Evolutionary conservation across 2,113 vertebrate species (phyloP), one percentile per base, ranked within the genome.

Genomic region (Podiceps cristatus): DNA sequence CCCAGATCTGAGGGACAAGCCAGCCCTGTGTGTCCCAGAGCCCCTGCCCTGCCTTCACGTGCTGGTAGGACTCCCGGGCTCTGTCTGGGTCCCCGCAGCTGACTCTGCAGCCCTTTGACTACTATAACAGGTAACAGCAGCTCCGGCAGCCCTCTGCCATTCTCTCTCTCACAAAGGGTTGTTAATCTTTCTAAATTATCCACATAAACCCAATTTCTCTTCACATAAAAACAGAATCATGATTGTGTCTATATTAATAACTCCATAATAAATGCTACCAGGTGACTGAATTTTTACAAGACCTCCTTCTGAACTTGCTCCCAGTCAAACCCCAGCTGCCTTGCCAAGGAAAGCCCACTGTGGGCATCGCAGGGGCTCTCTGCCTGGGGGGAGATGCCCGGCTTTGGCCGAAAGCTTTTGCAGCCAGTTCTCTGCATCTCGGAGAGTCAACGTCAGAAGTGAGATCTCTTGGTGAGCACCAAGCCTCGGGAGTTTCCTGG

Each of bases 91-190:
- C 27, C 52, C 58, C 15, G 6, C 15, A 11, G 58, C 23, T 0
- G 2, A 4, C 53, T 20, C 60, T 85, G 56, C 37, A 67, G 79
- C 72, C 23, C 47, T 50, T 47, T 0, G 2, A 28, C 22, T 19
- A 18, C 62, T 2, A 0, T 1, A 8, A 40, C 18, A 66, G 31
- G 11, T 5, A 8, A 35, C 7, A 13, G 28, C 37, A 87, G 49
- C 72, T 72, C 50, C 3, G 3, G 16, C 31, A 88, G 45, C 27
- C 50, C 55, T 59, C 77, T 45, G 55, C 31, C 60, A 0, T 9
- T 18, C 44, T 19, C 27, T 37, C 31, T 40, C 44, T 60, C 52
- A 28, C 18, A 37, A 25, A 42, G 37, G 5, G 4, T 29, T n/a
- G 5, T 40, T 42, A 5, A 3, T 42, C 55, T 66, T 72, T 22